A percentile compares a stretch with the other conserved stretches of the same genome.
phyloP scores from a whole-genome alignment of 2,888 invertebrate genomes.

The Drosophila nigricruria region DNA sequence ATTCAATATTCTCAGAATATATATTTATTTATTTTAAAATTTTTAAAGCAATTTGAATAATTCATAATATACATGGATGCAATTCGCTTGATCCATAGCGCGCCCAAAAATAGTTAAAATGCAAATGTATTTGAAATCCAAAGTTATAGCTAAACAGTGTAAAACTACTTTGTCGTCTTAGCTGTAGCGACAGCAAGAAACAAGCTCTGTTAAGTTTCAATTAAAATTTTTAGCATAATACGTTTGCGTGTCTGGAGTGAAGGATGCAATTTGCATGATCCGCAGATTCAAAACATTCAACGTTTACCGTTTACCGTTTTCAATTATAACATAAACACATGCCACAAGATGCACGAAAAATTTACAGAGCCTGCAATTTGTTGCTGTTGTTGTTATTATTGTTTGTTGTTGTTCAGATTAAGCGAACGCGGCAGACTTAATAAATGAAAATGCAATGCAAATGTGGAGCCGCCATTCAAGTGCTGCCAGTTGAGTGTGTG shows the following conservation, averaged over 20 bases:
- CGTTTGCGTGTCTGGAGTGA: constrained; percentile 13
- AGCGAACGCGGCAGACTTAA: constrained; percentile 63
- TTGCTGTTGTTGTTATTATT: constrained; percentile 9
- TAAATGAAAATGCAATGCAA: constrained; percentile 69
- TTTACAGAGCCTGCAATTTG: constrained; percentile 25
- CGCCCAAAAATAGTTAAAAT: background rate
- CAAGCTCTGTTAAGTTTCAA: constrained; percentile 29
- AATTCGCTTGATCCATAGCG: background rate
- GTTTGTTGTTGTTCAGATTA: constrained; percentile 65
- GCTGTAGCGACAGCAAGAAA: constrained; percentile 2
- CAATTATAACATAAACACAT: constrained; percentile 68
- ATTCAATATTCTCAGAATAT: too few relatives aligned
- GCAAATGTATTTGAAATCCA: background rate
- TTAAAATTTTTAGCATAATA: constrained; percentile 46
- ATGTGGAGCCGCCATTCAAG: constrained; percentile 56
- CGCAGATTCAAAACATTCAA: constrained; percentile 44
- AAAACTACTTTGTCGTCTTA: background rate
- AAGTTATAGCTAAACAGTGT: background rate
- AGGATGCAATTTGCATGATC: constrained; percentile 56
- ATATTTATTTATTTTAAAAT: too few relatives aligned
- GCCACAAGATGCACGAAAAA: constrained; percentile 31
- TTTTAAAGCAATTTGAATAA: too few relatives aligned
- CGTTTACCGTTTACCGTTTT: constrained; percentile 44
- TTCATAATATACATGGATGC: background rate
- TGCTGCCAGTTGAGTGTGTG: constrained; percentile 19